A percentile compares a stretch with the other conserved stretches of the same genome.
These are phyloP conservation scores for Hycleus cichorii DNA, from an alignment of 1,140 invertebrate species.

Conservation along the genomic window DNA sequence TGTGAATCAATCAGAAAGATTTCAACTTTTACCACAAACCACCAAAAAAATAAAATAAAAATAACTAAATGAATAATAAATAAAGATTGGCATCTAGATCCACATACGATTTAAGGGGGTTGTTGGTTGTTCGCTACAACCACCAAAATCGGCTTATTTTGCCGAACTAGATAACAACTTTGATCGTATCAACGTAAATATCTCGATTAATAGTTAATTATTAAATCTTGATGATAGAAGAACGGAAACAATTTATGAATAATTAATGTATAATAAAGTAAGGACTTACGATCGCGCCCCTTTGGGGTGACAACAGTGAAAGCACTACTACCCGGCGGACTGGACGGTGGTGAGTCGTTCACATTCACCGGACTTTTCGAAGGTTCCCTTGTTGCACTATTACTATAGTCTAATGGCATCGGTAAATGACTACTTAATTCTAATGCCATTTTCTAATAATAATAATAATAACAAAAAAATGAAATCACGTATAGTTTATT, in stretches of 20 bases:
- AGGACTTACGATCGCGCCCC: slow-evolving; percentile 25
- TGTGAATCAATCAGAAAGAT: slow-evolving; percentile 12
- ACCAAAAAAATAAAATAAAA: no score
- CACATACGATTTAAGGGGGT: no score
- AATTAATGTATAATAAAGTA: no score
- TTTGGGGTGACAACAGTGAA: slow-evolving; percentile 38
- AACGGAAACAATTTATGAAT: no score
- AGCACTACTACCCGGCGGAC: slow-evolving; percentile 36
- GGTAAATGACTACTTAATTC: slow-evolving; percentile 35
- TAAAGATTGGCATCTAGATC: no score
- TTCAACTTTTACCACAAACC: slow-evolving; percentile 1
- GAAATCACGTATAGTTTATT: not conserved
- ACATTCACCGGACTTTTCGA: slow-evolving; percentile 34
- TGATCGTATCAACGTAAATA: no score
- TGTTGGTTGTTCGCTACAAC: no score
- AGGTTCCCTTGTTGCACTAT: slow-evolving; percentile 25
- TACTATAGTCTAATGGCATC: slow-evolving; percentile 40
- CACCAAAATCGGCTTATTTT: no score
- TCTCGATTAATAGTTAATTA: no score
- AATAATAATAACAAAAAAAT: not conserved
- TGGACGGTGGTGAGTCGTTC: slow-evolving; percentile 30
- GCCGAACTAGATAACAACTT: no score
- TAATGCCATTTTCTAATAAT: slow-evolving; percentile 30
- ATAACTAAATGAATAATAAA: no score
- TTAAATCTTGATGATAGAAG: no score